phyloP scores from a whole-genome alignment of 2,797 vertebrate species.

The Benthosema pterotum region DNA sequence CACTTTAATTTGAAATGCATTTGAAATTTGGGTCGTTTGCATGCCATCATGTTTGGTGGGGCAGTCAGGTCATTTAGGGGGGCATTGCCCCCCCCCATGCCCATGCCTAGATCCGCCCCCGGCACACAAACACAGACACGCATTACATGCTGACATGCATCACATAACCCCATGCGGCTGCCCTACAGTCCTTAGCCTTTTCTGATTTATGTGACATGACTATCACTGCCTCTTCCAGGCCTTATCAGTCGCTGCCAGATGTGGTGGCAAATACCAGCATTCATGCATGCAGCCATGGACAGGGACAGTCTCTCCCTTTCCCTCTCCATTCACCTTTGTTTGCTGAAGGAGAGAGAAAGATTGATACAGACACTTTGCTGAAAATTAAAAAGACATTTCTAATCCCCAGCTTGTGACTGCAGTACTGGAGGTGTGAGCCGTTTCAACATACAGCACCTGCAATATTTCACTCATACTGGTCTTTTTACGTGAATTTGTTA shows the following conservation, averaged over 20 bases:
- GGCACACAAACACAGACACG: no score
- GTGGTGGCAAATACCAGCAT: conserved; percentile 23
- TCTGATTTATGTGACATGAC: conserved; percentile 55
- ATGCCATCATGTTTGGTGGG: no score
- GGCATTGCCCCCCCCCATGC: no score
- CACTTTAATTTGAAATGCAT: no score
- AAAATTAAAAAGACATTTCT: conserved; percentile 18
- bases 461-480: not conserved
- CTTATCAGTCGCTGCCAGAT: conserved; percentile 63
- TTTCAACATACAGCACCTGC: not conserved
- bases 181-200: conserved; percentile 8
- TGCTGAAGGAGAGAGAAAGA: no score
- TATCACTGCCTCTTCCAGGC: conserved; percentile 25
- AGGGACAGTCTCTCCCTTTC: conserved; percentile 20
- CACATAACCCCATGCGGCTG: not conserved
- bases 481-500: not conserved
- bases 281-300: conserved; percentile 3
- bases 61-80: no score
- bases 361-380: conserved; percentile 21
- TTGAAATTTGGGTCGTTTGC: no score
- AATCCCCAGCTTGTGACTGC: not conserved
- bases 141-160: no score
- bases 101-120: no score
- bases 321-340: no score
- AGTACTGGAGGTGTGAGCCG: not conserved